Percentiles rank a stretch among this genome's conserved stretches.
phyloP scores from a whole-genome alignment of 2,113 vertebrate species.

The Gymnogyps californianus region DNA sequence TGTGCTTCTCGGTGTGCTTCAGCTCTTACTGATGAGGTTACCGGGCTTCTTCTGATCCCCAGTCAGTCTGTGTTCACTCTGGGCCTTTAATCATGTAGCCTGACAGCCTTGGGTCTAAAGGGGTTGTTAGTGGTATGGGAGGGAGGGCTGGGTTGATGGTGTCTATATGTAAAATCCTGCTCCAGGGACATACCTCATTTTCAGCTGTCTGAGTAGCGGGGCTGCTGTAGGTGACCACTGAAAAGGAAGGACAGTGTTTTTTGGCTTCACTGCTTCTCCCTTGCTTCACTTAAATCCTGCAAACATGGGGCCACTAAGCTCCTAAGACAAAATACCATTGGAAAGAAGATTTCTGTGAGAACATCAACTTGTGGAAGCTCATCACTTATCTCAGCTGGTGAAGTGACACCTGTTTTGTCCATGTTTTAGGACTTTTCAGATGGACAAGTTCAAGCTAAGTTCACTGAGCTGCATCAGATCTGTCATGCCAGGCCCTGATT shows the following conservation, averaged over 20 bases:
- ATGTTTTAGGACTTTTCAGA: background rate
- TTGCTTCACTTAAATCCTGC: background rate
- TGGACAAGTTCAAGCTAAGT: background rate
- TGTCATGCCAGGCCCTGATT: background rate
- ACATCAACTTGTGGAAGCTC: background rate
- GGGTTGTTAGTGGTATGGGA: accelerated
- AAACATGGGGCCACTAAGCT: accelerated
- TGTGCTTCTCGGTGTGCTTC: background rate
- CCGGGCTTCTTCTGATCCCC: background rate
- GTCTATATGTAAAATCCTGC: accelerated
- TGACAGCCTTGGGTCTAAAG: background rate
- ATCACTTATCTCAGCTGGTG: accelerated
- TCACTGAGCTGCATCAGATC: background rate
- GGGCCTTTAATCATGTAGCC: accelerated
- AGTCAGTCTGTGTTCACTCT: background rate
- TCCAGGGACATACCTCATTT: background rate
- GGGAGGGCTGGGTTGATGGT: background rate
- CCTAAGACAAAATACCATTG: background rate
- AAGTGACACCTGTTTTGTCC: background rate
- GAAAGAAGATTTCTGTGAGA: background rate
- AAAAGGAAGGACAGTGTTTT: background rate
- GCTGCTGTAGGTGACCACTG: background rate
- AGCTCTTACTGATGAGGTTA: background rate
- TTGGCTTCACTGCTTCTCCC: background rate
- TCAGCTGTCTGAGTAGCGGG: background rate